Base-by-base conservation (phyloP, 2,888 invertebrate genomes). In the Craniophora ligustri region DNA sequence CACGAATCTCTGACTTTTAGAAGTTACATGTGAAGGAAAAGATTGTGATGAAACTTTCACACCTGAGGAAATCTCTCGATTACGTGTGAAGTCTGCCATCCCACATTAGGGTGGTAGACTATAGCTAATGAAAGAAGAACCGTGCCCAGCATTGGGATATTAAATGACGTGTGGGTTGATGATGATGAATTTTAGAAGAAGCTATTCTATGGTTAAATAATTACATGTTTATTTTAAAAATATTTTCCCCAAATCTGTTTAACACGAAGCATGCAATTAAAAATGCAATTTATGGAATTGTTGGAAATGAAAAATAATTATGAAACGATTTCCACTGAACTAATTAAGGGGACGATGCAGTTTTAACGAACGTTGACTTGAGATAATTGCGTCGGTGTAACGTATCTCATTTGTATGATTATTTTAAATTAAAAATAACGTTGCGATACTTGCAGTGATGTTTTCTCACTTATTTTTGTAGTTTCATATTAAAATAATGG, bases 341-440 rank as follows among this genome's bases (percentile, higher is more conserved):
- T 50, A 36, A 58, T 67, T 36, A 41, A 14, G 11, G 13, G 11
- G 18, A 14, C 40, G 35, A 45, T 51, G 39, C 40, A 45, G 31
- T 67, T 54, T 44, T 67, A 48, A 67, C 53, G 58, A 53, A 62
- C 19, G 8, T 41, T 19, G 38, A 38, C 36, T 63, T 46, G 45
- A 44, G 41, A 49, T 36, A 59, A 60, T 64, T 66, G 49, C 39
- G 11, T 18, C 4, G 11, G 42, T 49, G 39, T 66, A n/a, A 23
- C 36, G n/a, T 8, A 5, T 5, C 49, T 32, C 67, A 44, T 65
- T 56, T 56, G 42, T 56, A 7, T 18, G 11, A 66, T 66, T 35
- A 46, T 61, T 55, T 54, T 39, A 30, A 66, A 60, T 65, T 36
- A 55, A 66, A n/a, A 50, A 30, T 58, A 61, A 66, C 56, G 56